A percentile compares a stretch with the other conserved stretches of the same genome.
Evolutionary conservation across 2,888 invertebrate genomes (phyloP).

Genomic region (Eristalis intricaria): DNA sequence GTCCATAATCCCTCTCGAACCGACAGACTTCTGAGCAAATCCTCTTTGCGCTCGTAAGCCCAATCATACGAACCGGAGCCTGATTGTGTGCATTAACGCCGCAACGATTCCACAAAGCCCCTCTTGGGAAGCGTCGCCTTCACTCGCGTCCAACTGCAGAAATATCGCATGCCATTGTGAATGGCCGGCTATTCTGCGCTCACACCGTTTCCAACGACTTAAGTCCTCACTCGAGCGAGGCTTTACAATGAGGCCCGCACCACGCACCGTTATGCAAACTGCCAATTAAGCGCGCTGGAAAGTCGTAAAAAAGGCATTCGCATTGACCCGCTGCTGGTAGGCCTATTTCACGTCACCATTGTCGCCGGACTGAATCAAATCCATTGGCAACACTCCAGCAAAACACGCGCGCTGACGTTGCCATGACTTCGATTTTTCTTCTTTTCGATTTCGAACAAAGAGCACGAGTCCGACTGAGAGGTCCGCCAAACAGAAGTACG

Average conservation of each 20-base stretch:
- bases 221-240: too few relatives aligned
- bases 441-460: not conserved
- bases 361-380: not conserved
- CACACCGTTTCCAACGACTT: not conserved
- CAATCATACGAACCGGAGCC: too few relatives aligned
- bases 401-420: not conserved
- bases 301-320: constrained; percentile 4
- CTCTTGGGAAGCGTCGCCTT: too few relatives aligned
- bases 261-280: constrained; percentile 17
- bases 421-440: not conserved
- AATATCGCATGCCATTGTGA: too few relatives aligned
- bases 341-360: not conserved
- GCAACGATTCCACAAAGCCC: too few relatives aligned
- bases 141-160: too few relatives aligned
- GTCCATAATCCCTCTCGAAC: too few relatives aligned
- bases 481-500: not conserved
- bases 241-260: not conserved
- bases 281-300: constrained; percentile 2
- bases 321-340: constrained; percentile 1
- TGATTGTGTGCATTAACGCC: too few relatives aligned
- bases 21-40: too few relatives aligned
- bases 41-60: too few relatives aligned
- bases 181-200: too few relatives aligned
- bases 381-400: constrained; percentile 30
- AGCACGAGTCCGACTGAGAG: not conserved